Base-by-base conservation (phyloP, 1,140 invertebrate genomes). In the Drosophila teissieri region DNA sequence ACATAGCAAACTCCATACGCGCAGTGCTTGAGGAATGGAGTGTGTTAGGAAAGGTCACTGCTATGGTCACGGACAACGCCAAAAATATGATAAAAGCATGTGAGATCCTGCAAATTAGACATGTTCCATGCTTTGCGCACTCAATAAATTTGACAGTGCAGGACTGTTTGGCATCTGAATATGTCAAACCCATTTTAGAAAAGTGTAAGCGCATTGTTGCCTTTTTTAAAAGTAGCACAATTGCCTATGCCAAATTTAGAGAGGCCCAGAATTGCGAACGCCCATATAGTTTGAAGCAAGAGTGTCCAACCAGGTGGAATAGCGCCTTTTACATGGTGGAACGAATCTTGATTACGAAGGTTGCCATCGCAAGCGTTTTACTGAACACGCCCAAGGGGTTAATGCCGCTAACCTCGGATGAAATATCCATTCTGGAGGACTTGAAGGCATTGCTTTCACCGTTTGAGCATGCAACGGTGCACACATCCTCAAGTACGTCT, bases 111-210 rank as follows among this genome's bases (percentile, higher is more conserved):
- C 15, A 64, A 44, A 64, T 45, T 12, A 36, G 27, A 56, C 52
- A 64, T 45, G 19, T 55, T 44, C 61, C 52, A 10, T 64, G 61
- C 40, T 56, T 64, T 37, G 61, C 52, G 1, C 40, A 48, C n/a
- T 36, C 31, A 4, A 19, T 63, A 1, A 63, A 63, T 44, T 42
- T 53, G 11, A 19, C 24, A 3, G 60, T 63, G 12, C 49, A 63
- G 39, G 49, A 54, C 15, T 22, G 31, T 39, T 17, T 46, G 44
- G 19, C 12, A 6, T 22, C 19, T 3, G 24, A 42, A 27, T 34
- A 54, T 10, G 8, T 56, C n/a, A 46, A 46, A 4, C 4, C 11
- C 10, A 22, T 44, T 56, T 8, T 31, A 10, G 24, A 42, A 14
- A 56, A 56, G 22, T 44, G 54, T 31, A 56, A 42, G 11, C 17